A percentile compares a stretch with the other conserved stretches of the same genome.
Conservation (phyloP, 2,888 invertebrate genomes). For the Atherix ibis region DNA sequence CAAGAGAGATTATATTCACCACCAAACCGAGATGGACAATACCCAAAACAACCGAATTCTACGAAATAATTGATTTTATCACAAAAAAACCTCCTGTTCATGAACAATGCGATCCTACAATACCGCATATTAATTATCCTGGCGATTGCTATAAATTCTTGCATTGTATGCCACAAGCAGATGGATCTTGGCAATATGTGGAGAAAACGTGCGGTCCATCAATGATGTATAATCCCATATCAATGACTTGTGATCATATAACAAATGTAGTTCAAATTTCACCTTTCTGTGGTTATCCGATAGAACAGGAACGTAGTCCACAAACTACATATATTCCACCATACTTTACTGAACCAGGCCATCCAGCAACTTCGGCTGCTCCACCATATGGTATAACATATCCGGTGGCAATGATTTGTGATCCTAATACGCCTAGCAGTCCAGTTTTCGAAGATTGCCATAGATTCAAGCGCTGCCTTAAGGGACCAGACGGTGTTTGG, state of each 20-base stretch:
- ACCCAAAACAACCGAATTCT: slow-evolving; percentile 37
- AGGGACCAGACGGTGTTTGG: slow-evolving; percentile 26
- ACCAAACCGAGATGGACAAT: slow-evolving; percentile 17
- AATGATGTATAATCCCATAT: slow-evolving; percentile 49
- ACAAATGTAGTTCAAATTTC: slow-evolving; percentile 38
- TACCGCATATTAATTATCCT: slow-evolving; percentile 40
- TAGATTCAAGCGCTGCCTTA: slow-evolving; percentile 52
- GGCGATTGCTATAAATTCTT: slow-evolving; percentile 46
- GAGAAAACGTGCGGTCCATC: slow-evolving; percentile 48
- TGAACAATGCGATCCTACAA: slow-evolving; percentile 29
- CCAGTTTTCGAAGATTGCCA: slow-evolving; percentile 52
- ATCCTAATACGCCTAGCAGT: too few species aligned
- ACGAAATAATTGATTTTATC: slow-evolving; percentile 22
- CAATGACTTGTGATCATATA: slow-evolving; percentile 50
- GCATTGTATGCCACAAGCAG: slow-evolving; percentile 38
- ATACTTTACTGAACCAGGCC: too few species aligned
- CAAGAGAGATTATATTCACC: slow-evolving; percentile 5
- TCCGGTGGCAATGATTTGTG: too few species aligned
- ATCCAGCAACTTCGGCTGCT: too few species aligned
- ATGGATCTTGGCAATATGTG: slow-evolving; percentile 17
- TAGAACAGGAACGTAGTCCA: too few species aligned
- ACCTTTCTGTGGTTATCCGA: slow-evolving; percentile 53
- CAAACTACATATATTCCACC: too few species aligned
- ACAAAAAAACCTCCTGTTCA: neutral
- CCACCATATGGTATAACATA: too few species aligned